Evolutionary conservation across 2,888 invertebrate species (phyloP).

Genomic region (Drosophila nr. perissopoda): DNA sequence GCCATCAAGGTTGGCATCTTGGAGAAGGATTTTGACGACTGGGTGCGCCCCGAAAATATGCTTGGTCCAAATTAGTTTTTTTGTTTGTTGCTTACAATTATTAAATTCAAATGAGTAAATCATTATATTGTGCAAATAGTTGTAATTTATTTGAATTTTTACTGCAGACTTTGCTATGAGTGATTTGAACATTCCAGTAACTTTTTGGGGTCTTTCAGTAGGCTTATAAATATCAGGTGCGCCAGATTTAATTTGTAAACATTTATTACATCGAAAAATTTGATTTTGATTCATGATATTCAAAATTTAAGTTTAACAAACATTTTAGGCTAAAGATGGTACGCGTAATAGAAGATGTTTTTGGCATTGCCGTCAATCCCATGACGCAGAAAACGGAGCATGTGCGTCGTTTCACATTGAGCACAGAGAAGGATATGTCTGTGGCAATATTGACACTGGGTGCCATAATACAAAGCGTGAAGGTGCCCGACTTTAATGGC

Average conservation of each 20-base stretch:
- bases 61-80: conserved; percentile 89
- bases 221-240: conserved; percentile 17
- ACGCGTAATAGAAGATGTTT: conserved; percentile 81
- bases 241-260: background rate
- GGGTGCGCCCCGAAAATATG: conserved; percentile 96
- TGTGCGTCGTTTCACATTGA: conserved; percentile 81
- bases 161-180: conserved; percentile 12
- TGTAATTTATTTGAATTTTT: background rate
- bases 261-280: conserved; percentile 13
- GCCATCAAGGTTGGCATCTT: conserved; percentile 93
- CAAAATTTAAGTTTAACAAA: conserved; percentile 41
- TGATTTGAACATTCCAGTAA: background rate
- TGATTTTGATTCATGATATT: conserved; percentile 24
- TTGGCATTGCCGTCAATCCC: conserved; percentile 81
- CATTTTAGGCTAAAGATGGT: conserved; percentile 63
- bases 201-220: conserved; percentile 9
- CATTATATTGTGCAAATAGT: conserved; percentile 1
- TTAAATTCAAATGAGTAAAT: background rate
- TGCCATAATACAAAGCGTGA: conserved; percentile 91
- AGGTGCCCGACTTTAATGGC: conserved; percentile 90
- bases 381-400: conserved; percentile 69
- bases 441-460: conserved; percentile 89
- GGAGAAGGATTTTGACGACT: conserved; percentile 92
- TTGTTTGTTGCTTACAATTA: background rate
- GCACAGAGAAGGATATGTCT: conserved; percentile 73